Conservation (phyloP, 2,113 vertebrate genomes). For the Perca fluviatilis region DNA sequence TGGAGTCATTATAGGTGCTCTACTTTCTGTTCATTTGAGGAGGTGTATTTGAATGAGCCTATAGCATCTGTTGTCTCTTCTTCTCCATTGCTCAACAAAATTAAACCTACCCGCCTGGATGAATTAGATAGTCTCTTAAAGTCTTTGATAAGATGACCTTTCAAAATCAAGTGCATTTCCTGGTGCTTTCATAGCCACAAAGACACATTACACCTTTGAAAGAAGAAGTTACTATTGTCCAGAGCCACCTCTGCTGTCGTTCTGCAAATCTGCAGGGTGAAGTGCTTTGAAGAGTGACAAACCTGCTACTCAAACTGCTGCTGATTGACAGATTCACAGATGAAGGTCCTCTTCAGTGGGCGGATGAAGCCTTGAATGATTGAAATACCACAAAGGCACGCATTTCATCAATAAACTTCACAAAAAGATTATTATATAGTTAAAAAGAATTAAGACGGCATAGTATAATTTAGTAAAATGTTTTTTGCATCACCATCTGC, state of each 20-base stretch:
- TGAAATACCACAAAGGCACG: neutral
- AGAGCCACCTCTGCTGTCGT: neutral
- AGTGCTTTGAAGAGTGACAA: neutral
- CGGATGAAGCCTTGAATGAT: neutral
- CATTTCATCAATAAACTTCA: neutral
- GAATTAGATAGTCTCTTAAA: neutral
- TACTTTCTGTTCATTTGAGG: neutral
- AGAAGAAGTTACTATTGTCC: neutral
- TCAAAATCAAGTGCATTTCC: neutral
- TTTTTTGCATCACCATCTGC: neutral
- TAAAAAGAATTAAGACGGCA: neutral
- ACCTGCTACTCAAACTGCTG: neutral
- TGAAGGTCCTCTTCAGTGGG: neutral
- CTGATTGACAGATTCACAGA: neutral
- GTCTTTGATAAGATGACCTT: neutral
- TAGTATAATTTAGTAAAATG: neutral
- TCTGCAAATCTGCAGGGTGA: neutral
- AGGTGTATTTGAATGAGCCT: neutral
- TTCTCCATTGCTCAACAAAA: neutral
- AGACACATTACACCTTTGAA: neutral
- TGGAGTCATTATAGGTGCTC: neutral
- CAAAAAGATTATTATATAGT: neutral
- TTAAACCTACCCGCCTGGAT: neutral
- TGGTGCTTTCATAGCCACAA: neutral
- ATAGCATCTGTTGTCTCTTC: neutral